phyloP scores from a whole-genome alignment of 2,888 invertebrate species.

The Electrophaes corylata region DNA sequence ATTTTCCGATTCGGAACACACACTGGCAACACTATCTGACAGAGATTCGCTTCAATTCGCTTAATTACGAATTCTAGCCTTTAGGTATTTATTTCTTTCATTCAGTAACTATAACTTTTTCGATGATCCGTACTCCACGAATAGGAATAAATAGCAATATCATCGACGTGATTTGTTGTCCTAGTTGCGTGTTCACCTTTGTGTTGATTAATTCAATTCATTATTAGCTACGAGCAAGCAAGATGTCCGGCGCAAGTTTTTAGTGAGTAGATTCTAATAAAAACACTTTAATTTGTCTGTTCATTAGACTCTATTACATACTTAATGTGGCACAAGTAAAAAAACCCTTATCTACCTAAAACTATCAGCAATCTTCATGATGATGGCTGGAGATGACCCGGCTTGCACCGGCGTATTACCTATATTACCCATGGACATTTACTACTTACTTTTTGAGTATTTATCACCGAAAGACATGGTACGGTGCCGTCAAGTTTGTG shows the following conservation, averaged over 20 bases:
- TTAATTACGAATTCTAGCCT: too few species aligned
- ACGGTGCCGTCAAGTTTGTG: conserved; percentile 59
- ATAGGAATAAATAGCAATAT: too few species aligned
- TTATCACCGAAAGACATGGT: conserved; percentile 18
- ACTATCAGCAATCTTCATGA: neutral
- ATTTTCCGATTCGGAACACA: too few species aligned
- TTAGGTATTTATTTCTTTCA: too few species aligned
- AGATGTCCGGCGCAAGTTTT: neutral
- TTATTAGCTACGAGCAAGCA: neutral
- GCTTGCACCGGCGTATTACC: neutral
- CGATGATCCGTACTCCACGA: too few species aligned
- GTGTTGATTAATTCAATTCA: neutral
- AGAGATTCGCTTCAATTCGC: too few species aligned
- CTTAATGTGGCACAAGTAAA: too few species aligned
- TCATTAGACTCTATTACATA: too few species aligned
- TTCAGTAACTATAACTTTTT: too few species aligned
- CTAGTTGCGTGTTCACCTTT: neutral
- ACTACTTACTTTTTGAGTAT: conserved; percentile 9
- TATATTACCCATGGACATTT: conserved; percentile 18
- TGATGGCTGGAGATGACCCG: neutral
- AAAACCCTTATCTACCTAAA: neutral
- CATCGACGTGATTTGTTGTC: too few species aligned
- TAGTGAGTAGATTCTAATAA: neutral
- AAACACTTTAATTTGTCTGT: neutral
- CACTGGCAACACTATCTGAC: too few species aligned